Evolutionary conservation across 2,797 vertebrate genomes (phyloP), one percentile per base, ranked within the genome.

Genomic region (Poeciliopsis gracilis): DNA sequence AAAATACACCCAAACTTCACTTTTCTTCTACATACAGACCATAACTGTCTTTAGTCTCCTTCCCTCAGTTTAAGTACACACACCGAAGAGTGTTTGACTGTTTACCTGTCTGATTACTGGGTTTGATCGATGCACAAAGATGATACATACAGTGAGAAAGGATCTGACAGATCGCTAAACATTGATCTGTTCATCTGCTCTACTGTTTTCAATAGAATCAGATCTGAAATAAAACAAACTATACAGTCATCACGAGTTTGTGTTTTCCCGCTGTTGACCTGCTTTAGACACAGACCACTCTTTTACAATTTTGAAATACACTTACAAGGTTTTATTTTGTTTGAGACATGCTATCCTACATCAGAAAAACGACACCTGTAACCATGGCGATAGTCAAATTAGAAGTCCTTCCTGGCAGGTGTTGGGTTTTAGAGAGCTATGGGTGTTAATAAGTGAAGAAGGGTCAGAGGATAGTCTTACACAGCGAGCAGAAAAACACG

Each of bases 401-500:
- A 77, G 85, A 82, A 79, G 70, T 73, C 67, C 63, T 10, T 69
- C 10, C 25, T 20, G 59, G 75, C 75, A 88, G 84, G 79, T 85
- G 81, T 70, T 78, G 79, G 79, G 49, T 84, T 81, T 2, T 1
- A 73, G 74, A 76, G 74, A 84, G n/a, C 77, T 53, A 38, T 55
- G 8, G 75, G 63, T 81, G 86, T 80, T 90, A 91, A 90, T 83
- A 66, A 82, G 79, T 36, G 66, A 77, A 85, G 88, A 82, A 83
- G 69, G 10, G 70, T 46, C 30, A 77, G 72, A 59, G 55, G 79
- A 77, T 87, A 66, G 43, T 61, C 73, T 92, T 91, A 61, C 86
- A 51, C 86, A 51, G 38, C 28, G 23, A 59, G 75, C 70, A 30
- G 74, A 83, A 82, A 74, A 76, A 63, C 16, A 23, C 30, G 23